Conservation (phyloP, 2,113 vertebrate genomes). For the Esox niger region DNA sequence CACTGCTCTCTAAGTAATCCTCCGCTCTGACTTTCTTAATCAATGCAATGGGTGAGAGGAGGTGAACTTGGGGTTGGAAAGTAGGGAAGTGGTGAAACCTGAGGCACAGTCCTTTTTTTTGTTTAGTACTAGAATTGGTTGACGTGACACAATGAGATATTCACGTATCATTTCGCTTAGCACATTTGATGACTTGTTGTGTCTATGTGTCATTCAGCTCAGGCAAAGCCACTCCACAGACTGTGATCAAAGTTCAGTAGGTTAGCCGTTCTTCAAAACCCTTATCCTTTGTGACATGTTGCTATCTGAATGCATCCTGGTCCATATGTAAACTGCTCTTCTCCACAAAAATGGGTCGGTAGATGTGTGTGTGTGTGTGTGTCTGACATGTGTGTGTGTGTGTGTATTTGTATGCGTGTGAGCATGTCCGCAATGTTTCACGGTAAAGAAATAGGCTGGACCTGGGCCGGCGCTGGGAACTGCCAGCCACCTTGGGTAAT, state of each 20-base stretch:
- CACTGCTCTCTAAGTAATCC: slow-evolving; percentile 72
- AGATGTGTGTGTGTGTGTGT: not conserved
- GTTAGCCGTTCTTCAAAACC: not conserved
- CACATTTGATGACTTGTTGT: not conserved
- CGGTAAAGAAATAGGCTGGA: not conserved
- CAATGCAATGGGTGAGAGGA: slow-evolving; percentile 73
- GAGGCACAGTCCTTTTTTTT: slow-evolving; percentile 56
- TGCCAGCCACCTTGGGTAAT: slow-evolving; percentile 65
- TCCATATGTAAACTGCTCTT: not conserved
- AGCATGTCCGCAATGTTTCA: too few relatives aligned
- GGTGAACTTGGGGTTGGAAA: slow-evolving; percentile 68
- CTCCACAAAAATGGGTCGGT: not conserved
- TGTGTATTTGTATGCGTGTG: not conserved
- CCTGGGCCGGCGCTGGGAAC: slow-evolving; percentile 19
- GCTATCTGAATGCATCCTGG: not conserved
- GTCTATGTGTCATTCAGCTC: not conserved
- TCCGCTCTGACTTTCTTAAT: slow-evolving; percentile 53
- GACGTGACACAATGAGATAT: slow-evolving; percentile 70
- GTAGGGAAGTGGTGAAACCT: slow-evolving; percentile 64
- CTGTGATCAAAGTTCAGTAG: not conserved
- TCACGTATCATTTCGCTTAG: slow-evolving; percentile 45
- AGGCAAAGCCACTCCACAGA: not conserved
- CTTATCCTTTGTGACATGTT: not conserved
- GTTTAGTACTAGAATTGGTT: slow-evolving; percentile 36
- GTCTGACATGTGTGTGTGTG: not conserved